Evolutionary conservation across 1,140 invertebrate species (phyloP), one percentile per base, ranked within the genome.

Genomic region (Gonatopus flavifemur): DNA sequence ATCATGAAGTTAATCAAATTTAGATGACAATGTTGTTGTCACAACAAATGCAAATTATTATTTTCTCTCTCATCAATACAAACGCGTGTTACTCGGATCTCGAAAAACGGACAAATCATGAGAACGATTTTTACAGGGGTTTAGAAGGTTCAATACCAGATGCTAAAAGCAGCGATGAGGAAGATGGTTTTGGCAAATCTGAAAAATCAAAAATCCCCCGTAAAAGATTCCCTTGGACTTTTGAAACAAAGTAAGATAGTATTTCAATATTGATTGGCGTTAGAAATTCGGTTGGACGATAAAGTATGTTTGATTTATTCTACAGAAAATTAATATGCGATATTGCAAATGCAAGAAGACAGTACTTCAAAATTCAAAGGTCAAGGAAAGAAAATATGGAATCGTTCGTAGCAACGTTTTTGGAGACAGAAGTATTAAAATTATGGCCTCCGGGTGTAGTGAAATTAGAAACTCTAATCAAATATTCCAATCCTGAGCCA

Each of bases 371-470:
- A 52, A 69, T 76, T 41, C 59, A 73, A 15, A 82, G 78, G 66
- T 70, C 77, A 7, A 73, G 81, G 21, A 80, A 80, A 49, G 80
- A 81, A 62, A 77, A 74, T 22, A 70, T 81, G 22, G 82, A 83
- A 49, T 76, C 81, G 22, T 83, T 81, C 56, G 64, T 85, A 18
- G 71, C 64, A 13, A 55, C 70, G 1, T 85, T 81, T 49, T 67
- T 86, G 20, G 75, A 83, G 25, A 57, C 67, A 10, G 79, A 82
- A 69, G 74, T 86, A 12, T 74, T 79, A 52, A 69, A 74, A 30
- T 52, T 86, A 10, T 86, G 83, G 83, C 83, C 83, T 3, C 62
- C 74, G 41, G 83, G 83, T 4, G 85, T 82, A 78, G 83, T 85
- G 76, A 73, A 55, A 31, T 47, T 67, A 19, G 37, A 57, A 19